phyloP scores from a whole-genome alignment of 2,888 invertebrate species.

The Cremastobaeus sp. region DNA sequence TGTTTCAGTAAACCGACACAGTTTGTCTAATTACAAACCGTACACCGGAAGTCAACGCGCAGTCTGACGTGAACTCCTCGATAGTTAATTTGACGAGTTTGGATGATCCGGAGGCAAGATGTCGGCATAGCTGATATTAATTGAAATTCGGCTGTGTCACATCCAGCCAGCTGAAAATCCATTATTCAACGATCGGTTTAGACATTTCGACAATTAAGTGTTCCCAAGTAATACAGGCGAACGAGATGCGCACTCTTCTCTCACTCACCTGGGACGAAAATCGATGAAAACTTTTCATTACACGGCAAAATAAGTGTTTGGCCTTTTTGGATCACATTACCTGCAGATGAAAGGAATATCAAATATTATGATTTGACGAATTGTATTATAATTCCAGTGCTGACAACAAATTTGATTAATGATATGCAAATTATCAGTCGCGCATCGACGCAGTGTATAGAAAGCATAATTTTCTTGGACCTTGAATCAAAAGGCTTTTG shows the following conservation, averaged over 20 bases:
- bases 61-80: too few species aligned
- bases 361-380: too few species aligned
- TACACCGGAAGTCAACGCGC: too few species aligned
- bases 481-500: slow-evolving; percentile 42
- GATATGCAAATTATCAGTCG: not conserved
- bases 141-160: slow-evolving; percentile 89
- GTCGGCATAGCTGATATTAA: slow-evolving; percentile 91
- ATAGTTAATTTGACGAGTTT: slow-evolving; percentile 50
- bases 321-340: too few species aligned
- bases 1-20: too few species aligned
- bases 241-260: too few species aligned
- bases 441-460: slow-evolving; percentile 4
- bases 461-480: slow-evolving; percentile 29
- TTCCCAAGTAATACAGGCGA: too few species aligned
- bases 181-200: slow-evolving; percentile 62
- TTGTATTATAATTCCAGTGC: slow-evolving; percentile 3
- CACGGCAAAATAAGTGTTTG: too few species aligned
- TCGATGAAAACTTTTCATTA: too few species aligned
- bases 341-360: too few species aligned
- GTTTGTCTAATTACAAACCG: not conserved
- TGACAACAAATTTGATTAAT: slow-evolving; percentile 25
- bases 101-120: slow-evolving; percentile 88
- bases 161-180: slow-evolving; percentile 84
- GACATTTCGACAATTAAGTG: too few species aligned
- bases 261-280: too few species aligned